Conservation (phyloP, 2,888 invertebrate genomes). For the Caenorhabditis afra region DNA sequence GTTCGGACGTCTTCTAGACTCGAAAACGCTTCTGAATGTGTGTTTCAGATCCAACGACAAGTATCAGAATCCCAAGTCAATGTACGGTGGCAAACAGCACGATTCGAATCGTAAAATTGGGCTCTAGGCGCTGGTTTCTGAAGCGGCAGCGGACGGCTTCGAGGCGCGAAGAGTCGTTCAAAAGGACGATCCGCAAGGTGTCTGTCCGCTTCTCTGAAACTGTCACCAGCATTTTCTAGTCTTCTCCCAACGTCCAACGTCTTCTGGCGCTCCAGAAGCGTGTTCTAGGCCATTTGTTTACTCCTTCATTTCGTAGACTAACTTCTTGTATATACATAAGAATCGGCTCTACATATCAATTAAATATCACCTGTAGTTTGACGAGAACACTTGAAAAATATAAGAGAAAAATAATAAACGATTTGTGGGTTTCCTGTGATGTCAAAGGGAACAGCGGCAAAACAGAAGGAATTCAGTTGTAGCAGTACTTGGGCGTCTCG, state of each 20-base stretch:
- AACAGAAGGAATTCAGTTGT: conserved; percentile 27
- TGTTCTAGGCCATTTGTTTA: background rate
- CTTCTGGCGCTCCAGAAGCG: conserved; percentile 50
- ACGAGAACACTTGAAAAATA: conserved; percentile 41
- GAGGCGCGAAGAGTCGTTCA: conserved; percentile 35
- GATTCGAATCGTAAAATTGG: conserved; percentile 57
- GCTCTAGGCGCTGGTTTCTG: conserved; percentile 55
- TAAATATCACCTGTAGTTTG: conserved; percentile 48
- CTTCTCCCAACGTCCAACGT: background rate
- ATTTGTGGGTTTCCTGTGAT: background rate
- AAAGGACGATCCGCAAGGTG: conserved; percentile 13
- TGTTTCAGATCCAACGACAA: conserved; percentile 35
- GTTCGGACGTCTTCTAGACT: background rate
- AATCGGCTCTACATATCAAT: background rate
- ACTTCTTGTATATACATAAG: conserved; percentile 16
- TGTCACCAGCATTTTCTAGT: conserved; percentile 55
- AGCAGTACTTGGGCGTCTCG: conserved; percentile 54
- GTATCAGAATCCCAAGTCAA: conserved; percentile 51
- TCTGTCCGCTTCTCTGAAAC: conserved; percentile 53
- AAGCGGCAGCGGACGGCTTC: conserved; percentile 24
- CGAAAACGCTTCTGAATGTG: background rate
- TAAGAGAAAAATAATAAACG: conserved; percentile 2
- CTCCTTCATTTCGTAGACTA: background rate
- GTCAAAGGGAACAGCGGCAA: background rate
- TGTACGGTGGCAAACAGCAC: conserved; percentile 46